A percentile compares a stretch with the other conserved stretches of the same genome.
Conservation (phyloP, 2,113 vertebrate genomes). For the Syngnathus typhle region DNA sequence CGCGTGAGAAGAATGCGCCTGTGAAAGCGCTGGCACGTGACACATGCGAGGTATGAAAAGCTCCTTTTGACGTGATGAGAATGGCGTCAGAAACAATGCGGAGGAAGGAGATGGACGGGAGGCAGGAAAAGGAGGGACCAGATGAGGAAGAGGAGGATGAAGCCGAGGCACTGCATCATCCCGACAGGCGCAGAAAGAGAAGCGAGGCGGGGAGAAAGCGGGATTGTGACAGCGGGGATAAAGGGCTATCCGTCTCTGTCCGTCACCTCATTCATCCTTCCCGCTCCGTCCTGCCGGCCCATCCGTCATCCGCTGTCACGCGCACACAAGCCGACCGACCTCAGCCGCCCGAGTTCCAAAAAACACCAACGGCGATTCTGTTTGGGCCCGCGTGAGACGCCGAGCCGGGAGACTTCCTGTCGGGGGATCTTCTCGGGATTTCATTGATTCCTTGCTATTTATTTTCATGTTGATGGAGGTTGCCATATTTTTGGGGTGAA, state of each 20-base stretch:
- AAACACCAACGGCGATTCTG: conserved; percentile 40
- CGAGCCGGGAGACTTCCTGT: not conserved
- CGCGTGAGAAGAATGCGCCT: conserved; percentile 29
- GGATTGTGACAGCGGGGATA: conserved; percentile 82
- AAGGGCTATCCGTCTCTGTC: conserved; percentile 95
- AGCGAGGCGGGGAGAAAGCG: conserved; percentile 81
- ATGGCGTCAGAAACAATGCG: conserved; percentile 43
- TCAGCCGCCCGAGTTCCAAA: conserved; percentile 39
- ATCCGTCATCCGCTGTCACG: conserved; percentile 91
- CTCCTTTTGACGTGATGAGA: conserved; percentile 61
- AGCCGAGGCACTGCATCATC: conserved; percentile 90
- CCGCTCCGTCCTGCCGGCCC: conserved; percentile 81
- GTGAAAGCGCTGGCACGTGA: conserved; percentile 38
- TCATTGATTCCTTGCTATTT: not conserved
- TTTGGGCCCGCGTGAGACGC: conserved; percentile 31
- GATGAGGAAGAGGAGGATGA: conserved; percentile 31
- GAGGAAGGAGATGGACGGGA: not conserved
- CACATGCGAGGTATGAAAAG: conserved; percentile 22
- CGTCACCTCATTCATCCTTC: conserved; percentile 93
- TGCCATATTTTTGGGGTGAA: too few species aligned
- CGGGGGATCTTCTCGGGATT: not conserved
- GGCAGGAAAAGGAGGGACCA: conserved; percentile 12
- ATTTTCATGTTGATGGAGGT: not conserved
- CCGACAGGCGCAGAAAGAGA: conserved; percentile 83
- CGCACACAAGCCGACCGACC: conserved; percentile 33